Evolutionary conservation across 2,113 vertebrate genomes (phyloP), one percentile per base, ranked within the genome.

Genomic region (Ellobius talpinus): DNA sequence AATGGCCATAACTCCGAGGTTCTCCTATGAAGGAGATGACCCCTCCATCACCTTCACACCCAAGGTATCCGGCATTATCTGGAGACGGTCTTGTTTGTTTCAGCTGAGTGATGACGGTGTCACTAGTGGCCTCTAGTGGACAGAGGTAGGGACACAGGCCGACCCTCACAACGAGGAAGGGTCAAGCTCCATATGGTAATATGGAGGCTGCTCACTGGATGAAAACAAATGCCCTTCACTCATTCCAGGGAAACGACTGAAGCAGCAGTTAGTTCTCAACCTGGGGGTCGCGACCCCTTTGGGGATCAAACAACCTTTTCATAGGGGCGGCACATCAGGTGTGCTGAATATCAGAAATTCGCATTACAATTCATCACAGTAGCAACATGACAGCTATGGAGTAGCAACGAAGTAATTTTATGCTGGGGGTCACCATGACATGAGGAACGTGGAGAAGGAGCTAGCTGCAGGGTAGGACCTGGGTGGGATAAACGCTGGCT

Each of bases 121-220:
- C 29, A 45, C 33, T 21, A 3, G 12, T n/a, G 93, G 42, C n/a
- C 7, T 55, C 45, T 36, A 26, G 26, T 1, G 13, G 6, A 9
- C 11, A 31, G 45, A 58, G 24, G 1, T 5, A 3, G 58, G 23
- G 70, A 2, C 19, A 5, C 7, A 36, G 74, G 26, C 19, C 0
- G 0, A 6, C 12, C 13, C 31, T 66, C n/a, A 0, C 14, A 1
- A 4, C 47, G 7, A 58, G 21, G 39, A 47, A 29, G 0, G 24
- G 24, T 33, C 33, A 0, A 0, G 13, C n/a, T 70, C 5, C 52
- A 2, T 31, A 14, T 0, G 19, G 26, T 24, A 0, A 23, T 13
- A 42, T 66, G 1, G 0, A 66, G n/a, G 39, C 0, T 21, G 13
- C 21, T 0, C 12, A 7, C 17, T 23, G 65, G 76, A 50, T 63